Evolutionary conservation across 2,797 vertebrate genomes (phyloP), one percentile per base, ranked within the genome.

Genomic region (Protosalanx chinensis): DNA sequence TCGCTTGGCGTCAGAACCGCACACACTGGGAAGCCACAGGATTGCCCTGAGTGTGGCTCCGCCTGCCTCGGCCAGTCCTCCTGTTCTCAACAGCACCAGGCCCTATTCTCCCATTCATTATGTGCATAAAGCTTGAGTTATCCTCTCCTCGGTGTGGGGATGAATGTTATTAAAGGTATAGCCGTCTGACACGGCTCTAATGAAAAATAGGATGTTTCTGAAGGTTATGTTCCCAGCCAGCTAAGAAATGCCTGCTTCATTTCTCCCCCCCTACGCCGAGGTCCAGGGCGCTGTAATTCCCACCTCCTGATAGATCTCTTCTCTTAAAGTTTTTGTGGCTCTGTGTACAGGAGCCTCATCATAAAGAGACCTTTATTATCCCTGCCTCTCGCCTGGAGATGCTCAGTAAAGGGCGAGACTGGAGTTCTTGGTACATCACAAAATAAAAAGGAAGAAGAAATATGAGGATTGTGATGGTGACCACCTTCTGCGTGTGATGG

Each of bases 121-220:
- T 93, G 90, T 90, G 87, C 90, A 90, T 91, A 91, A 93, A 93
- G 91, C 92, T 90, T 88, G 91, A 91, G 90, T 91, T 91, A 91
- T 91, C 88, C 90, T 92, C 92, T 91, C 91, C 91, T 92, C 91
- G 91, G 88, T 90, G 74, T 69, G 63, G 89, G 91, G 89, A 93
- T 92, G 91, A 93, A 92, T 91, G 91, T 91, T 92, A 93, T 94
- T 94, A 93, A 92, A 93, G 91, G 89, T 85, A 82, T 84, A 80
- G 90, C 91, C 86, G 89, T 87, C 91, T 93, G 91, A 93, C 92
- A 92, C 85, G 75, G 87, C 88, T 93, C 91, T 92, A 93, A 93
- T 94, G 93, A 94, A 93, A 93, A 93, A 93, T 92, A 91, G 91
- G 90, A 91, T 91, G 90, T 91, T 93, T 91, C 92, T 93, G 93